Conservation (phyloP, 1,140 invertebrate genomes). For the Leguminivora glycinivorella region DNA sequence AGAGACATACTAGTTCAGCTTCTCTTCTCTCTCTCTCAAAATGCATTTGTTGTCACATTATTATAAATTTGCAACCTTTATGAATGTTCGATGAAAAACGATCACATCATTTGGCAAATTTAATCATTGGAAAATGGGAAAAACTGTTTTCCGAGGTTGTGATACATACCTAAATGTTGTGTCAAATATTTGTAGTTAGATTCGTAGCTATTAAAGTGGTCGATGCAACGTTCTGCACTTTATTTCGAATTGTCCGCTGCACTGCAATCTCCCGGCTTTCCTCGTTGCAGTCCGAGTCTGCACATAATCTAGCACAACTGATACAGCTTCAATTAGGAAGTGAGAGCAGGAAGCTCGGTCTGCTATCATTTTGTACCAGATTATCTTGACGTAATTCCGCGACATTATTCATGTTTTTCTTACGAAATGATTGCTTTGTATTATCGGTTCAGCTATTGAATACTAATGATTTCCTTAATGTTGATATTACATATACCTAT, state of each 20-base stretch:
- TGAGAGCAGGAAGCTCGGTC: neutral
- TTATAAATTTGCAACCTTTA: no score
- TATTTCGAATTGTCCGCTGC: neutral
- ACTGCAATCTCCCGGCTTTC: neutral
- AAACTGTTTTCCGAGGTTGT: no score
- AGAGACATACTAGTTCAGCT: no score
- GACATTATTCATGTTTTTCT: neutral
- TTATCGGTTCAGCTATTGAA: neutral
- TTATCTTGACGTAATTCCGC: neutral
- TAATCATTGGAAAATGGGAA: no score
- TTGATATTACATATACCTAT: neutral
- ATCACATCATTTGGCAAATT: no score
- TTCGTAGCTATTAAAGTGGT: no score
- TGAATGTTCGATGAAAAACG: no score
- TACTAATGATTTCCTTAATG: neutral
- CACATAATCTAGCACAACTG: conserved; percentile 1
- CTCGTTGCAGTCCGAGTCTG: neutral
- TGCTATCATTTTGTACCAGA: neutral
- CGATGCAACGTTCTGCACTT: no score
- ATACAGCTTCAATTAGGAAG: neutral
- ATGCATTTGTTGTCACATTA: no score
- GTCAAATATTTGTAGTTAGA: no score
- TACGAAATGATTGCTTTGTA: neutral
- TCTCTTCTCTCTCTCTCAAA: no score
- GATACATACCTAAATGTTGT: no score